A percentile compares a stretch with the other conserved stretches of the same genome.
phyloP scores from a whole-genome alignment of 2,797 vertebrate genomes.

The Enteromius trimaculatus region DNA sequence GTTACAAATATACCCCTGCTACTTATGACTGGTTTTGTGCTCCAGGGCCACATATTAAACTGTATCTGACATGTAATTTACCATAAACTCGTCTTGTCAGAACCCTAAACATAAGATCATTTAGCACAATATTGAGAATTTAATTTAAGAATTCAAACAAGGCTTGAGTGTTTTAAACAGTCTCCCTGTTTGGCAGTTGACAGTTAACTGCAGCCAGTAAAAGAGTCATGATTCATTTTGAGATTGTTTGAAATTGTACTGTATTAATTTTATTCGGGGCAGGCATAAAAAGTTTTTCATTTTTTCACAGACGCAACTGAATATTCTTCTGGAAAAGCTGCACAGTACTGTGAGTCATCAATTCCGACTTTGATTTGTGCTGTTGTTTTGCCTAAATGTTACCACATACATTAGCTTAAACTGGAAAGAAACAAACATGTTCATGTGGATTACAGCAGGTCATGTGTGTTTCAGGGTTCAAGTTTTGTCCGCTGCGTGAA shows the following conservation, averaged over 20 bases:
- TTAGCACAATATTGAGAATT: too few relatives aligned
- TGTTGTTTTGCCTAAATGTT: neutral
- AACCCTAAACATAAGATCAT: neutral
- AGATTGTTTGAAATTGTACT: neutral
- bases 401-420: neutral
- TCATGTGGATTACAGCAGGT: neutral
- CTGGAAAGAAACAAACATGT: neutral
- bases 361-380: neutral
- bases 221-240: neutral
- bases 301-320: conserved; percentile 88
- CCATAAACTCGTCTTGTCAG: neutral
- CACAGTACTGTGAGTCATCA: conserved; percentile 91
- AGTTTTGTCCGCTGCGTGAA: conserved; percentile 98
- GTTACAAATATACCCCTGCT: too few relatives aligned
- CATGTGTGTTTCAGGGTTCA: conserved; percentile 81
- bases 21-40: too few relatives aligned
- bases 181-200: neutral
- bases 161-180: neutral
- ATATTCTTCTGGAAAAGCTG: conserved; percentile 94
- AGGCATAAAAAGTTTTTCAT: neutral
- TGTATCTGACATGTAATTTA: neutral
- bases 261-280: neutral
- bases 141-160: too few relatives aligned
- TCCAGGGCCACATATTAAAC: neutral
- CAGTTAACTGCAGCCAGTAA: neutral